Conservation (phyloP, 37 sponge, comb jelly and placozoan genomes). For the Spongia lamella region DNA sequence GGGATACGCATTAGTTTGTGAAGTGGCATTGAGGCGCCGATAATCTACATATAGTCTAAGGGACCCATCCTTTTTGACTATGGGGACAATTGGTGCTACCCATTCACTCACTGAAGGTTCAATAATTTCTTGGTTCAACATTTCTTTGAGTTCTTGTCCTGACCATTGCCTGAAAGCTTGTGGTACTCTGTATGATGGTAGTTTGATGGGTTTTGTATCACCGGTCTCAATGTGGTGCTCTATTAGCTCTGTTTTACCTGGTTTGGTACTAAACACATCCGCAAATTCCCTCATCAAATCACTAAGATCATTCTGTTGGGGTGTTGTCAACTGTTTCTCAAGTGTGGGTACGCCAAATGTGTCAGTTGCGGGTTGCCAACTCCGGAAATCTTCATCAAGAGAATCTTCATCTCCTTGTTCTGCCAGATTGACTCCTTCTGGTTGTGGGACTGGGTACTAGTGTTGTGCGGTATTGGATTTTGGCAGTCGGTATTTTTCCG, state of each 20-base stretch:
- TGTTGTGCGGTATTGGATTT: no score
- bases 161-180: conserved; percentile 31
- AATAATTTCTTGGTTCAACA: conserved; percentile 35
- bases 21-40: conserved; percentile 51
- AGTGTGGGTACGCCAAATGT: no score
- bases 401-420: no score
- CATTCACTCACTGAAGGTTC: conserved; percentile 38
- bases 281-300: conserved; percentile 4
- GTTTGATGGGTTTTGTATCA: conserved; percentile 5
- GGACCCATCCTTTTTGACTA: conserved; percentile 54
- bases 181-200: conserved; percentile 34
- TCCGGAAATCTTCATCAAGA: no score
- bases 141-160: conserved; percentile 26
- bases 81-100: conserved; percentile 46
- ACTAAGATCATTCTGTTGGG: background rate
- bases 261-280: background rate
- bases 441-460: no score
- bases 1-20: conserved; percentile 55
- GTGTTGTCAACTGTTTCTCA: background rate
- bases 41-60: conserved; percentile 64
- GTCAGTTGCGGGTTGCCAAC: no score
- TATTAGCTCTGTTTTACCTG: background rate
- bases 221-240: conserved; percentile 32
- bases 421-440: no score
- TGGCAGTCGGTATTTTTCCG: no score